Evolutionary conservation across 2,888 invertebrate species (phyloP).

Genomic region (Philereme transversata): DNA sequence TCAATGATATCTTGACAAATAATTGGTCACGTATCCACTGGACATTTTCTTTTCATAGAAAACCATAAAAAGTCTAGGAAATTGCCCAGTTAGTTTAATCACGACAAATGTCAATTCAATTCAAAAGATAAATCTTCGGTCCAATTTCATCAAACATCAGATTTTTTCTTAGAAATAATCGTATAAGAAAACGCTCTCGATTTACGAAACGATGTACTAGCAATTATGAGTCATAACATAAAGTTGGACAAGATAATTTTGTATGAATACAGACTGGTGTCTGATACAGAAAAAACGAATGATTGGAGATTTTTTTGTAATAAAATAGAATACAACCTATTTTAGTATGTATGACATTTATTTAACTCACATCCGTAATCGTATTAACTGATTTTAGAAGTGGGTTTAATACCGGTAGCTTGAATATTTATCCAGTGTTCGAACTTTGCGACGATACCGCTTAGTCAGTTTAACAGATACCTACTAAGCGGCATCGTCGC

Average conservation of each 20-base stretch:
- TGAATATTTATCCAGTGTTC: no score
- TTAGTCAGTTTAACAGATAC: no score
- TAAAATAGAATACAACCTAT: no score
- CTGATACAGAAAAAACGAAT: background rate
- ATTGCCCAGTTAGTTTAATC: conserved; percentile 14
- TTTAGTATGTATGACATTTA: no score
- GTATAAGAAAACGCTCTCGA: conserved; percentile 10
- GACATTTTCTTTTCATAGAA: conserved; percentile 18
- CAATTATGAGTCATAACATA: conserved; percentile 26
- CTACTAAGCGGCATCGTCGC: no score
- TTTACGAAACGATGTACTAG: conserved; percentile 1
- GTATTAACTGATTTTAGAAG: no score
- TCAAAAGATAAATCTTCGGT: conserved; percentile 12
- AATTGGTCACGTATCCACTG: conserved; percentile 19
- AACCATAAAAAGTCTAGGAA: conserved; percentile 11
- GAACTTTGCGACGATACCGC: no score
- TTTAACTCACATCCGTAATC: no score
- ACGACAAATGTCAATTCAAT: conserved; percentile 15
- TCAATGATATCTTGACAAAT: conserved; percentile 12
- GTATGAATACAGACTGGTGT: background rate
- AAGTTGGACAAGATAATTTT: conserved; percentile 17
- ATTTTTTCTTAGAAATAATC: conserved; percentile 12
- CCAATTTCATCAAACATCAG: conserved; percentile 11
- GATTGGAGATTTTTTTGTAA: no score
- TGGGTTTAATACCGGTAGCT: no score